phyloP scores from a whole-genome alignment of 2,113 vertebrate genomes.

The Chrysemys picta region DNA sequence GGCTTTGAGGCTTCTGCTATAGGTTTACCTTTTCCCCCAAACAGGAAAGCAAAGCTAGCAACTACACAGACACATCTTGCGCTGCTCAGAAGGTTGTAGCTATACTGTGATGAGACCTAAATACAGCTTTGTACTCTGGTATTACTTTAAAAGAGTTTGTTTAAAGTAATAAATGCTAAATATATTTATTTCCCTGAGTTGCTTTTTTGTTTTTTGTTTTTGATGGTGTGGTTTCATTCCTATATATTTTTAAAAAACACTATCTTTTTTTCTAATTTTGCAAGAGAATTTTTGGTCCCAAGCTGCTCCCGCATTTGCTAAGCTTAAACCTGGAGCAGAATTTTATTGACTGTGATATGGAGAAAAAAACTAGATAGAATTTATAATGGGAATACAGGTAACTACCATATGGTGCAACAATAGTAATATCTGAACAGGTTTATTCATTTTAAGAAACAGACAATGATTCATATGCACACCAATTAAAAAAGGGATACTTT shows the following conservation, averaged over 20 bases:
- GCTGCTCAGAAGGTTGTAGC: background rate
- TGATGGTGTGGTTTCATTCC: background rate
- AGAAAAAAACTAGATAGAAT: slow-evolving; percentile 22
- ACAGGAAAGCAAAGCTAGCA: background rate
- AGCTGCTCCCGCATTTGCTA: background rate
- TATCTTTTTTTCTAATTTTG: slow-evolving; percentile 36
- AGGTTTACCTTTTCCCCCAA: background rate
- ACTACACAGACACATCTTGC: background rate
- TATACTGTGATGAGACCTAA: background rate
- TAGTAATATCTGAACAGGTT: background rate
- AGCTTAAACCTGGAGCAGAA: slow-evolving; percentile 21
- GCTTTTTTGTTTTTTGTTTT: background rate
- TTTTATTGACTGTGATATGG: slow-evolving; percentile 10
- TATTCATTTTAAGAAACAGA: slow-evolving; percentile 20
- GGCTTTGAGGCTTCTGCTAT: background rate
- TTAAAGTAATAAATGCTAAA: background rate
- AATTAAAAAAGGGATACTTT: slow-evolving; percentile 19
- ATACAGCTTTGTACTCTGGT: background rate
- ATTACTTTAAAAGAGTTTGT: background rate
- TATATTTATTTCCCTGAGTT: fast-evolving
- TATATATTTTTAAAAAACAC: background rate
- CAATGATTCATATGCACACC: background rate
- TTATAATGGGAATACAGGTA: slow-evolving; percentile 24
- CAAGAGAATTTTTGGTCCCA: background rate
- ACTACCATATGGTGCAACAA: background rate